Base-by-base conservation (phyloP, 2,888 invertebrate species). In the Phyllotreta cruciferae region DNA sequence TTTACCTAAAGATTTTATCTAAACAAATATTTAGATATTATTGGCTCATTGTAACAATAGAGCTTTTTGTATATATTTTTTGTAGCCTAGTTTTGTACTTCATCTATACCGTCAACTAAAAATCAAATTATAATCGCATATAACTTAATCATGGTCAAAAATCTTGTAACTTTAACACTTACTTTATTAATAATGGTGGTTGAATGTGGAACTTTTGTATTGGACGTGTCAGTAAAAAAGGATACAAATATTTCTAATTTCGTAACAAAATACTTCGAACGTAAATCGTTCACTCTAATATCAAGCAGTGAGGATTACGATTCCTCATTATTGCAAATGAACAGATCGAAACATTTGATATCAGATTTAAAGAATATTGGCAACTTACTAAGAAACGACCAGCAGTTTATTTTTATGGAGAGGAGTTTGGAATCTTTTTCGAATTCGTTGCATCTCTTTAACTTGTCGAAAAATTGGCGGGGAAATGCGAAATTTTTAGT, bases 241-340 rank as follows among this genome's bases (percentile, higher is more conserved):
- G 24, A 47, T 11, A 5, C 24, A 13, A 47, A 47, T n/a, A 47
- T 47, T 11, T 24, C 24, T 11, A 2, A 49, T 6, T 49, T 49
- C 10, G 49, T 49, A 13, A 49, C 34, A 49, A 49, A n/a, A 1
- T 24, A 49, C 36, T 34, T 49, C n/a, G 36, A 49, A n/a, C 10
- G 10, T n/a, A 6, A 10, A 11, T 10, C n/a, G n/a, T 11, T 49
- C 6, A 49, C 49, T 6, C 10, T 49, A 34, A 49, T 49, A 10
- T 49, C 34, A 1, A 49, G 49, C 9, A 10, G 36, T 5, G 3
- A 6, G 11, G 8, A 10, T 10, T 35, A 34, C 13, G 3, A 24
- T 9, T 24, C 24, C 4, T n/a, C 49, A 34, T 7, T 49, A n/a
- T 9, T 24, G n/a, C 7, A 49, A 49, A 24, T 49, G 36, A 34